Evolutionary conservation across 92 coral and sea anemone species (phyloP).

Genomic region (Scolanthus callimorphus): DNA sequence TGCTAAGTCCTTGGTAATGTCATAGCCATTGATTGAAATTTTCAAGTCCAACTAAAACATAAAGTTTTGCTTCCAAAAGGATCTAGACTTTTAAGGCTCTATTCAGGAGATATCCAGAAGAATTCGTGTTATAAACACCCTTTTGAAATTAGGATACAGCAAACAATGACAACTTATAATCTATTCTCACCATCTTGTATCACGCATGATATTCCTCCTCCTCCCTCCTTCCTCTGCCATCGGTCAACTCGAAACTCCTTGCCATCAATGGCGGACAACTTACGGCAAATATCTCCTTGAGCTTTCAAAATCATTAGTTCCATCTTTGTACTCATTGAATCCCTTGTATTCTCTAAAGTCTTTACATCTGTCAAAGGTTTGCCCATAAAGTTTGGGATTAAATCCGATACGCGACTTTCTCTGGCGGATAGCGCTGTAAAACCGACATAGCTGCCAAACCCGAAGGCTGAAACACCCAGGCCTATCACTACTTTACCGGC

Average conservation of each 20-base stretch:
- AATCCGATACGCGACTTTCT: constrained; percentile 34
- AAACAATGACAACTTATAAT: too few species aligned
- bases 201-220: constrained; percentile 91
- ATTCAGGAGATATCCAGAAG: too few species aligned
- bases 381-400: constrained; percentile 66
- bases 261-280: constrained; percentile 69
- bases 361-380: constrained; percentile 62
- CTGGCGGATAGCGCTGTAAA: constrained; percentile 56
- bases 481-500: constrained; percentile 42
- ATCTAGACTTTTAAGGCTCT: too few species aligned
- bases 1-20: too few species aligned
- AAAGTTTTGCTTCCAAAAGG: too few species aligned
- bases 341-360: constrained; percentile 40
- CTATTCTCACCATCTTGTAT: constrained; percentile 74
- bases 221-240: constrained; percentile 89
- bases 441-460: constrained; percentile 37
- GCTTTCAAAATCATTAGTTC: constrained; percentile 82
- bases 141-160: too few species aligned
- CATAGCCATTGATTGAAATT: too few species aligned
- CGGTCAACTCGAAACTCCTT: constrained; percentile 79
- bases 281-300: constrained; percentile 73
- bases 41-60: too few species aligned
- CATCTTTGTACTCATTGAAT: constrained; percentile 69
- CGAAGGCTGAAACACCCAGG: constrained; percentile 62
- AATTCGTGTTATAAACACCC: too few species aligned